Conservation (phyloP, 2,113 vertebrate species). For the Vidua chalybeata region DNA sequence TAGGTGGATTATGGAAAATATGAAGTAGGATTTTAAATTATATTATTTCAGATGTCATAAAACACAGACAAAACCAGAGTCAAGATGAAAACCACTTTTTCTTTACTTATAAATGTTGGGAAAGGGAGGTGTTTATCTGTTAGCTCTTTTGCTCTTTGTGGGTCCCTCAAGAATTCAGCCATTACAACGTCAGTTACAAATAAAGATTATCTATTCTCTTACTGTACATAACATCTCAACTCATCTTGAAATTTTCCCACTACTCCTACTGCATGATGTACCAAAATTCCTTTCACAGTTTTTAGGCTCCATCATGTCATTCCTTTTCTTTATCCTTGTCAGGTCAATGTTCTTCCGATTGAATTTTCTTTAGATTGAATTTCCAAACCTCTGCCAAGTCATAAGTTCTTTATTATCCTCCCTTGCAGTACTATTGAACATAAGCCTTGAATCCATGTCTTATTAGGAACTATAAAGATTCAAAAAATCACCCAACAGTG, state of each 20-base stretch:
- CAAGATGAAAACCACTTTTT: not conserved
- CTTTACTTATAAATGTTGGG: not conserved
- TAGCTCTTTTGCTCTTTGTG: not conserved
- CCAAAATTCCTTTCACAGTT: not conserved
- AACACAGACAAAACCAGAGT: not conserved
- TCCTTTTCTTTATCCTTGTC: not conserved
- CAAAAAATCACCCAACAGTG: not conserved
- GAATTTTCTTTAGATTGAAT: conserved; percentile 12
- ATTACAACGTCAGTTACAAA: not conserved
- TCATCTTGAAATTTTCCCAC: not conserved
- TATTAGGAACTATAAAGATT: conserved; percentile 29
- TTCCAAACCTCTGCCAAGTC: conserved; percentile 25
- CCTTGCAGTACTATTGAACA: not conserved
- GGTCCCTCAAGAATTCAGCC: not conserved
- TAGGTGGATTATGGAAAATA: not conserved
- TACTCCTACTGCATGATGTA: not conserved
- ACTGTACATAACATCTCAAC: not conserved
- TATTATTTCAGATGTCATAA: not conserved
- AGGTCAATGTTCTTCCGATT: not conserved
- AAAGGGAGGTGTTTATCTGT: not conserved
- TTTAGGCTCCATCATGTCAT: not conserved
- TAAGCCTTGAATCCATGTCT: conserved; percentile 33
- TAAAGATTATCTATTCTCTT: not conserved
- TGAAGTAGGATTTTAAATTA: not conserved
- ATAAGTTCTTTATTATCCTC: conserved; percentile 34